A percentile compares a stretch with the other conserved stretches of the same genome.
Conservation (phyloP, 1,140 invertebrate genomes). For the Leptinotarsa defecta region DNA sequence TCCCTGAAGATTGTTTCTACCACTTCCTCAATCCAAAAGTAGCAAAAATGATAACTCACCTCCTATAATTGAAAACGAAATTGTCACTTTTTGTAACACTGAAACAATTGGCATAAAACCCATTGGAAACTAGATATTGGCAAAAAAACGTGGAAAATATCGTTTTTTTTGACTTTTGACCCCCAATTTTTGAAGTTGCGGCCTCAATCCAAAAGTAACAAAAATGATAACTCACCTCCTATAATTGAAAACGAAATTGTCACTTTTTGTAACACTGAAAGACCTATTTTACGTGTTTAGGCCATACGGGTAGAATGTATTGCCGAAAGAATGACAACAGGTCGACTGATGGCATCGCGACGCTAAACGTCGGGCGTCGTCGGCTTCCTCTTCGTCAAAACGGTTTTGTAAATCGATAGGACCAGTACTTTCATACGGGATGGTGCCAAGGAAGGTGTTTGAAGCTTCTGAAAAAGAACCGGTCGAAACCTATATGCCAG, state of each 20-base stretch:
- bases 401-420: neutral
- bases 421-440: neutral
- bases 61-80: neutral
- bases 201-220: too few relatives aligned
- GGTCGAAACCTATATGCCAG: too few relatives aligned
- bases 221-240: neutral
- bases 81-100: neutral
- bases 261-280: neutral
- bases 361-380: conserved; percentile 31
- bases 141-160: too few relatives aligned
- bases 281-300: conserved; percentile 26
- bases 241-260: neutral
- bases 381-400: conserved; percentile 29
- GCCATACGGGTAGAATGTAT: conserved; percentile 32
- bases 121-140: too few relatives aligned
- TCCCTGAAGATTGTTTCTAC: neutral
- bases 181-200: too few relatives aligned
- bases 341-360: conserved; percentile 39
- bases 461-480: too few relatives aligned
- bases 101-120: too few relatives aligned
- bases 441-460: neutral
- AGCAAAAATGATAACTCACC: neutral
- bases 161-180: too few relatives aligned
- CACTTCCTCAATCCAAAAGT: neutral
- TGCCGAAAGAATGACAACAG: conserved; percentile 39